These are phyloP conservation scores for Rhynchonycteris naso DNA, from an alignment of 2,797 vertebrate species.

Conservation along the genomic window DNA sequence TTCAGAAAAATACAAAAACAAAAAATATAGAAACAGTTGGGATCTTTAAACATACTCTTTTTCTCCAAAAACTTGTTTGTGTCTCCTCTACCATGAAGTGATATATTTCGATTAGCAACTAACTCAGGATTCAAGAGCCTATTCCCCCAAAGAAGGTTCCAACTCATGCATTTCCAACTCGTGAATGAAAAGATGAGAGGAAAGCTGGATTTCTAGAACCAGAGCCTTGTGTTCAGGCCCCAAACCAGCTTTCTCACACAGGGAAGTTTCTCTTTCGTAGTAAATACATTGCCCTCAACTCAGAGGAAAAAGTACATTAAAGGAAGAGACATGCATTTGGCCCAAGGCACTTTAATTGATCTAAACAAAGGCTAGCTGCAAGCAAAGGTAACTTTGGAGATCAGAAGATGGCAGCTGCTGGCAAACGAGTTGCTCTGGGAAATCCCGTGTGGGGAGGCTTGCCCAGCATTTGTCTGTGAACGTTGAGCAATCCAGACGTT, in stretches of 20 bases:
- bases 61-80: background rate
- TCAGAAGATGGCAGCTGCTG: conserved; percentile 53
- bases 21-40: background rate
- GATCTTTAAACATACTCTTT: background rate
- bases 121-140: background rate
- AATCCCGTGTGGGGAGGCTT: background rate
- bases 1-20: too few relatives aligned
- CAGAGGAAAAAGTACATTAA: background rate
- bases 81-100: background rate
- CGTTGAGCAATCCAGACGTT: background rate
- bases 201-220: background rate
- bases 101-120: background rate
- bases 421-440: conserved; percentile 12
- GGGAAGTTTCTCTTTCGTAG: background rate
- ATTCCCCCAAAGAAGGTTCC: background rate
- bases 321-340: background rate
- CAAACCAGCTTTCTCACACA: background rate
- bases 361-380: conserved; percentile 33
- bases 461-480: background rate
- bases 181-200: background rate
- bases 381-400: conserved; percentile 17
- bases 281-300: background rate
- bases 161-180: background rate
- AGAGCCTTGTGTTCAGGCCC: background rate
- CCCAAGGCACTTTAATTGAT: conserved; percentile 20